Evolutionary conservation across 2,888 invertebrate genomes (phyloP), one percentile per base, ranked within the genome.

Genomic region (Sminthurinus aureus): DNA sequence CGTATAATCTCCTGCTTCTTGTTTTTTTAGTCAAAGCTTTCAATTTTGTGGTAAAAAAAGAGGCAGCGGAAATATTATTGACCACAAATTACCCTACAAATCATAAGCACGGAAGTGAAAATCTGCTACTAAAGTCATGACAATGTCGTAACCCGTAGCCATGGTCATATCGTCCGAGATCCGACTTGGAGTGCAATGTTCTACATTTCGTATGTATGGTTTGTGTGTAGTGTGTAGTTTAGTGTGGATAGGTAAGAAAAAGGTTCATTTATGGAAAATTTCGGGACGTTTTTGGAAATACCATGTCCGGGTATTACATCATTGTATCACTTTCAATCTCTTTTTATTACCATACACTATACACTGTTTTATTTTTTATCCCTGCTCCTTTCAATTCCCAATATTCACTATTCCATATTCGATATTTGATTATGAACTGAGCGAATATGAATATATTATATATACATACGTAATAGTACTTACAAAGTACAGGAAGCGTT

Each of bases 31-130:
- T 6, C 38, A 38, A 58, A 22, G 67, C n/a, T 69, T 69, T 22
- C 67, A n/a, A 20, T 20, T 71, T 71, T 50, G 38, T 69, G 26
- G 38, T n/a, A 50, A 75, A 20, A 74, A 73, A 52, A 73, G 64
- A 73, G 50, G 66, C 22, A 82, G 71, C 84, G 84, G 84, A 84
- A 79, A 73, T 84, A 79, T 82, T 84, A 82, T 73, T 79, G 81
- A 74, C 84, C 69, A 71, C 81, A 82, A 84, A 84, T 84, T 82
- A 82, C 82, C 76, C 82, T 50, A 82, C 82, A 84, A 84, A 84
- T 84, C 84, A 84, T 84, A 78, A 13, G 6, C 71, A 76, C 81
- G 84, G 83, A 84, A 84, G 71, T 66, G 79, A 69, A 51, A 71
- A 77, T 50, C 71, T 79, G 66, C 69, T 79, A 69, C 69, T 79